Evolutionary conservation across 2,113 vertebrate genomes (phyloP), one percentile per base, ranked within the genome.

Genomic region (Lanius collurio): DNA sequence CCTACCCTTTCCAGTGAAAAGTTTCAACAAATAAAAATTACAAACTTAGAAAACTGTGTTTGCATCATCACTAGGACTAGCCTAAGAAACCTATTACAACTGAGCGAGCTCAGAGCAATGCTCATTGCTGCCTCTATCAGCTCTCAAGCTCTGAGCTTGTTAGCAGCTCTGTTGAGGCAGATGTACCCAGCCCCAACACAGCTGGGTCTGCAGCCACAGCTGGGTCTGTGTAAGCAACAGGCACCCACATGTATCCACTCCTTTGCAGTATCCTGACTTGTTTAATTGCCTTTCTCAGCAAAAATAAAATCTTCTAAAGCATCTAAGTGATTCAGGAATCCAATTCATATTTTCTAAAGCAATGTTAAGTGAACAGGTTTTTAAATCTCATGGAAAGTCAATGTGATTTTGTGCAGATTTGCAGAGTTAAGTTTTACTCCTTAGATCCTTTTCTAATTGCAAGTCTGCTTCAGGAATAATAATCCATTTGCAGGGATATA

Each of bases 271-370:
- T 55, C 39, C 47, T 67, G 46, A 59, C 49, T 77, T 65, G 20
- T 69, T 85, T 83, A 89, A 89, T 67, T 90, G 79, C 59, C 59
- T 76, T 96, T 82, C 65, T 37, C 90, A 90, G 70, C 2, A 20
- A 64, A 89, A 91, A 53, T 33, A 85, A 83, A 83, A 75, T 55
- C 56, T 70, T 84, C 56, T 83, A 78, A 80, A 95, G 44, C 67
- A 65, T 33, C 44, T 55, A 55, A 70, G 30, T 85, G 65, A 83
- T 55, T 94, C 74, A 89, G 53, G 47, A 93, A 78, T 71, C 30
- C 39, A 82, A 23, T 69, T 68, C 85, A 76, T 79, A 69, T 93
- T 90, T 95, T 79, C 82, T 88, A 94, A 91, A 93, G 67, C n/a
- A 73, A 49, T 23, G 8, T 8, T 67, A 90, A 70, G 39, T 47